Base-by-base conservation (phyloP, 2,888 invertebrate species). In the Melangyna quadrimaculata region DNA sequence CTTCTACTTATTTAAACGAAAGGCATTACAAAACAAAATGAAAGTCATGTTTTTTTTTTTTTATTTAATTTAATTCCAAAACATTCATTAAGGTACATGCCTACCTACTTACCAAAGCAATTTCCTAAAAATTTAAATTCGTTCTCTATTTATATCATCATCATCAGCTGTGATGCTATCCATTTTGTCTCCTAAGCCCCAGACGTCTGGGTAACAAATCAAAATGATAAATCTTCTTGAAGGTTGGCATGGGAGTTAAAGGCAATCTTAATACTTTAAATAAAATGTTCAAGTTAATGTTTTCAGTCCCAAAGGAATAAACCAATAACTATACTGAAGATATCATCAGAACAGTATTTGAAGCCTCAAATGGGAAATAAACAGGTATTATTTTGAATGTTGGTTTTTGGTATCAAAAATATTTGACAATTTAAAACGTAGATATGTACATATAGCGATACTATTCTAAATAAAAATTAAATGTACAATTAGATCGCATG, bases 191-290 rank as follows among this genome's bases (percentile, higher is more conserved):
- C 45, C 9, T 32, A 70, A 75, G 70, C 75, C 61, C 48, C 80
- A 75, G 75, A 75, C 80, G 70, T 71, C 71, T 71, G 61, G 79
- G 55, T 67, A 69, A 53, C 69, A 74, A 73, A 79, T 79, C 79
- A 79, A 79, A 69, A 53, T 69, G 73, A 79, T 79, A 69, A 59
- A 59, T 59, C 59, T 14, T n/a, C 37, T 59, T 22, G 37, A 37
- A 37, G 24, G 19, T 59, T 59, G n/a, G 10, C 59, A 59, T 59
- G 59, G 59, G 59, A 37, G 22, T 59, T 37, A 22, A 37, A 35
- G n/a, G 37, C 3, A 22, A 59, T 6, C 12, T 59, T 3, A 10
- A 1, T 10, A 19, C 19, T 35, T 14, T 14, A 35, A 22, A 55
- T 51, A 51, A 51, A 24, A 51, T 10, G 22, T 22, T 12, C 8